These are phyloP conservation scores for Nematopogon swammerdamellus DNA, from an alignment of 2,888 invertebrate genomes.

Conservation along the genomic window DNA sequence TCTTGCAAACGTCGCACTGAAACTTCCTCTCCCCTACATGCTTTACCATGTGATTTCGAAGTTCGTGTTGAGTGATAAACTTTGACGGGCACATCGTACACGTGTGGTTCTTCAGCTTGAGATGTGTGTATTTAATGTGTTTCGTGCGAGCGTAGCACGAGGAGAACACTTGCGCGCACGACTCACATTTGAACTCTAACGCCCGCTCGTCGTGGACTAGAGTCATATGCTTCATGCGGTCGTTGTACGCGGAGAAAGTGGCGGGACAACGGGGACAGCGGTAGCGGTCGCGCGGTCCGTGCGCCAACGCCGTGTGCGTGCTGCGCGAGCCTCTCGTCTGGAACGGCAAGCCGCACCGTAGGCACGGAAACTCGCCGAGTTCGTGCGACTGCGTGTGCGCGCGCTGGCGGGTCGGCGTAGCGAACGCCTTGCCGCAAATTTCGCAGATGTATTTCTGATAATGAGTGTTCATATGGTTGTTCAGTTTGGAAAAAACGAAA, in stretches of 20 bases:
- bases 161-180: conserved; percentile 33
- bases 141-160: conserved; percentile 33
- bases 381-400: conserved; percentile 31
- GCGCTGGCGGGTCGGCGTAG: conserved; percentile 25
- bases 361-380: conserved; percentile 22
- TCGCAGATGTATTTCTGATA: conserved; percentile 39
- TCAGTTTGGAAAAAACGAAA: conserved; percentile 31
- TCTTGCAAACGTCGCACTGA: conserved; percentile 43
- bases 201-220: conserved; percentile 23
- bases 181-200: conserved; percentile 33
- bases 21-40: conserved; percentile 29
- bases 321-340: conserved; percentile 21
- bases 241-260: conserved; percentile 30
- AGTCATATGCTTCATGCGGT: conserved; percentile 28
- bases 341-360: conserved; percentile 28
- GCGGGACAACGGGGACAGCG: conserved; percentile 30
- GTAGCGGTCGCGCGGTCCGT: conserved; percentile 16
- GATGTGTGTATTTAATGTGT: conserved; percentile 35
- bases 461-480: conserved; percentile 38
- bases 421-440: conserved; percentile 37
- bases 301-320: conserved; percentile 23
- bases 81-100: conserved; percentile 29
- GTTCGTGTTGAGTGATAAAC: conserved; percentile 27
- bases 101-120: conserved; percentile 21
- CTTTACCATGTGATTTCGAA: conserved; percentile 32